Evolutionary conservation across 2,113 vertebrate species (phyloP), one percentile per base, ranked within the genome.

Genomic region (Cricetomys ansorgei): DNA sequence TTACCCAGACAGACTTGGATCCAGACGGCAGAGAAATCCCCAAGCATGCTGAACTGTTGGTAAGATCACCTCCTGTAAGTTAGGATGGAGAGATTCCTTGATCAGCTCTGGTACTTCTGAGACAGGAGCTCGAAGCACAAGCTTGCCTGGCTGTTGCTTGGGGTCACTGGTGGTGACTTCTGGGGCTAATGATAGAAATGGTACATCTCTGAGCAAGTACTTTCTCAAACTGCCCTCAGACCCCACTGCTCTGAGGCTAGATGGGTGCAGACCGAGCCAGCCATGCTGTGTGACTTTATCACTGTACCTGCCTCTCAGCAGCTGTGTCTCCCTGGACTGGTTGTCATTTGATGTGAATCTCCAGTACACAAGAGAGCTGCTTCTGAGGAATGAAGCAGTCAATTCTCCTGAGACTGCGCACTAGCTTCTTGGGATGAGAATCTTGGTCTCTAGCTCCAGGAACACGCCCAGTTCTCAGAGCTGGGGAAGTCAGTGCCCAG

Each of bases 61-160:
- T 83, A 89, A 40, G 76, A 91, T 97, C 95, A 88, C 72, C 95
- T 96, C 80, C 84, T 62, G 95, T 94, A 94, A 96, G 23, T 94
- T 79, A 95, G 45, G 88, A 89, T 96, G 77, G 97, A 95, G 94
- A 93, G 69, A 92, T 86, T 53, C 73, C 43, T 96, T 92, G 88
- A 43, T 69, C 73, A 55, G 0, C 64, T 57, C 92, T 25, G 23
- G 21, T 9, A 45, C 96, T 98, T 59, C 94, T 65, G 84, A 31
- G 77, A 72, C 50, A 70, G 69, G 96, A 94, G 45, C 85, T 73
- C 88, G 85, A 92, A 81, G 94, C 34, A 5, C 55, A 50, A 76
- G 34, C 85, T 73, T 64, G 57, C 29, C 48, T 88, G 21, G 7
- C 29, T 69, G 59, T 81, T 50, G 1, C 21, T 37, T 43, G 64